A percentile compares a stretch with the other conserved stretches of the same genome.
Conservation (phyloP, 2,113 vertebrate species). For the Grus americana region DNA sequence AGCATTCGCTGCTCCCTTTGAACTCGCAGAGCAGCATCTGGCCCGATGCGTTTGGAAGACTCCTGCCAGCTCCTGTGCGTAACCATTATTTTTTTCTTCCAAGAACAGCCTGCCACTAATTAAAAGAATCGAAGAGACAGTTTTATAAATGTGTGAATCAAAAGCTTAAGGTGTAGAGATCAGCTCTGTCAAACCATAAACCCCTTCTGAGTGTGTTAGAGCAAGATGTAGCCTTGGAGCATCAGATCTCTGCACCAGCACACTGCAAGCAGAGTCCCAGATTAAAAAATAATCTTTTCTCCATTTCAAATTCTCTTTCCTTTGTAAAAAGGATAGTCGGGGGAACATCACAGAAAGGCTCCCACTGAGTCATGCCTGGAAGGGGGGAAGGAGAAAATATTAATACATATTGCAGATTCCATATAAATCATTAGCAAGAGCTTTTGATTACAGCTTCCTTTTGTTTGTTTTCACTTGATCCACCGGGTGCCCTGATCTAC, state of each 20-base stretch:
- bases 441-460: conserved; percentile 49
- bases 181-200: conserved; percentile 30
- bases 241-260: background rate
- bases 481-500: conserved; percentile 28
- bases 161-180: conserved; percentile 47
- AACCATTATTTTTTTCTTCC: conserved; percentile 9
- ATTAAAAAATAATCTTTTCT: conserved; percentile 52
- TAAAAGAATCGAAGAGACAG: conserved; percentile 54
- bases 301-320: conserved; percentile 45
- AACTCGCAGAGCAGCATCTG: background rate
- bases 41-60: background rate
- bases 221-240: conserved; percentile 33
- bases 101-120: conserved; percentile 42
- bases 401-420: conserved; percentile 29
- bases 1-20: background rate
- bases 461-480: conserved; percentile 60
- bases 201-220: conserved; percentile 17
- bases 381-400: conserved; percentile 8
- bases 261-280: conserved; percentile 3
- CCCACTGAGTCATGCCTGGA: background rate
- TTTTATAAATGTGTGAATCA: conserved; percentile 50
- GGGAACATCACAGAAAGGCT: background rate
- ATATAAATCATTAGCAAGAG: conserved; percentile 36
- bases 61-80: background rate
- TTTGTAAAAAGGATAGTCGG: background rate